Evolutionary conservation across 1,140 invertebrate genomes (phyloP).

Genomic region (Sinonovacula constricta): DNA sequence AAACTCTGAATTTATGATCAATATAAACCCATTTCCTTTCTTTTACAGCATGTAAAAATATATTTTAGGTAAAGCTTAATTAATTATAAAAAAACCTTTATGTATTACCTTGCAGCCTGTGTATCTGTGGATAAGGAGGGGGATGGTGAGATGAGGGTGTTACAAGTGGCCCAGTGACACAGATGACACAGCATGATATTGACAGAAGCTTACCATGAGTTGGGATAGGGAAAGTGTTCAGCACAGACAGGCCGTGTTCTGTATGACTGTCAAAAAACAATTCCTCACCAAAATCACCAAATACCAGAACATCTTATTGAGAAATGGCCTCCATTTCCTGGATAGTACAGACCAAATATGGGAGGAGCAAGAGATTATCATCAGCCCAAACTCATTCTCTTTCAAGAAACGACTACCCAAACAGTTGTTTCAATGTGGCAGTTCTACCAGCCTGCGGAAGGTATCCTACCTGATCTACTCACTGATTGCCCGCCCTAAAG

Average conservation of each 20-base stretch:
- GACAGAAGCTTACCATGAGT: too few species aligned
- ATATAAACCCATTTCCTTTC: too few species aligned
- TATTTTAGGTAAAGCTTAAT: too few species aligned
- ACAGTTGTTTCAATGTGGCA: conserved; percentile 22
- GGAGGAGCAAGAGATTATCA: conserved; percentile 28
- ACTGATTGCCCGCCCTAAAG: conserved; percentile 30
- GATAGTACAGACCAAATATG: background rate
- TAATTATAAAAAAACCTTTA: too few species aligned
- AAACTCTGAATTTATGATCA: too few species aligned
- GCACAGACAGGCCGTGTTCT: conserved; percentile 19
- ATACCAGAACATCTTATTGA: conserved; percentile 32
- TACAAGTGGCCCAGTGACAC: too few species aligned
- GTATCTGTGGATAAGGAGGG: too few species aligned
- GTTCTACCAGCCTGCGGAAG: conserved; percentile 3
- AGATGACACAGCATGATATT: too few species aligned
- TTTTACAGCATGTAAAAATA: too few species aligned
- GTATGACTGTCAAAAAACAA: conserved; percentile 9
- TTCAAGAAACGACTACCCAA: conserved; percentile 2
- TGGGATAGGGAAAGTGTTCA: background rate
- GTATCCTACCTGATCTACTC: conserved; percentile 28
- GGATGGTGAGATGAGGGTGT: too few species aligned
- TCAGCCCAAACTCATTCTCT: conserved; percentile 16
- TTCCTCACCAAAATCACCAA: conserved; percentile 35
- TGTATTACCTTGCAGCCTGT: too few species aligned
- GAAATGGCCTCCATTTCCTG: conserved; percentile 31